Conservation (phyloP, 2,888 invertebrate species). For the Yponomeuta malinellus region DNA sequence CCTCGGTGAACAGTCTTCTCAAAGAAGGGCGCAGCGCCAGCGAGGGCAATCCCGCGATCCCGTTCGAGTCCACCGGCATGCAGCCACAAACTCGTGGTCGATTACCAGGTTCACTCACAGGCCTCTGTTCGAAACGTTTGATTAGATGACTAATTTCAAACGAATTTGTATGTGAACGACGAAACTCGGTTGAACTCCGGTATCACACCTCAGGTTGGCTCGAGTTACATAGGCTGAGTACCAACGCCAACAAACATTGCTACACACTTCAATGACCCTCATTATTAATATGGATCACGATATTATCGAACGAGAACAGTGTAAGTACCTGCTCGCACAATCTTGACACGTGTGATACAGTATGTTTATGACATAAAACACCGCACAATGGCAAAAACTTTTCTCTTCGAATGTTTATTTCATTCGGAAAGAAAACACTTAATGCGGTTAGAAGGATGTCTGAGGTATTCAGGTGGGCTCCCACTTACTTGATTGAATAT, state of each 20-base stretch:
- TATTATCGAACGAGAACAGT: slow-evolving; percentile 1
- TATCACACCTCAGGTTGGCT: slow-evolving; percentile 20
- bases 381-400: background rate
- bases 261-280: slow-evolving; percentile 15
- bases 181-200: background rate
- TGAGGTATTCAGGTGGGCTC: background rate
- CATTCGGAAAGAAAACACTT: background rate
- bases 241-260: slow-evolving; percentile 10
- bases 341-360: too few species aligned
- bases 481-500: background rate
- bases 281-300: slow-evolving; percentile 7
- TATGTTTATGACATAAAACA: too few species aligned
- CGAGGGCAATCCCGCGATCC: slow-evolving; percentile 36
- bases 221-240: slow-evolving; percentile 36
- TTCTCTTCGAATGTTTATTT: background rate
- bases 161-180: background rate
- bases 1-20: slow-evolving; percentile 22
- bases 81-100: slow-evolving; percentile 39
- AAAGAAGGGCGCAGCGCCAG: slow-evolving; percentile 32
- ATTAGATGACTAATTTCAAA: background rate
- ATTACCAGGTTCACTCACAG: background rate
- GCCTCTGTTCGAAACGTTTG: background rate
- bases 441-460: background rate
- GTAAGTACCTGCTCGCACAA: background rate
- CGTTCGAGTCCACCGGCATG: slow-evolving; percentile 45